Evolutionary conservation across 2,797 vertebrate species (phyloP).

Genomic region (Ctenosaura bakeri): DNA sequence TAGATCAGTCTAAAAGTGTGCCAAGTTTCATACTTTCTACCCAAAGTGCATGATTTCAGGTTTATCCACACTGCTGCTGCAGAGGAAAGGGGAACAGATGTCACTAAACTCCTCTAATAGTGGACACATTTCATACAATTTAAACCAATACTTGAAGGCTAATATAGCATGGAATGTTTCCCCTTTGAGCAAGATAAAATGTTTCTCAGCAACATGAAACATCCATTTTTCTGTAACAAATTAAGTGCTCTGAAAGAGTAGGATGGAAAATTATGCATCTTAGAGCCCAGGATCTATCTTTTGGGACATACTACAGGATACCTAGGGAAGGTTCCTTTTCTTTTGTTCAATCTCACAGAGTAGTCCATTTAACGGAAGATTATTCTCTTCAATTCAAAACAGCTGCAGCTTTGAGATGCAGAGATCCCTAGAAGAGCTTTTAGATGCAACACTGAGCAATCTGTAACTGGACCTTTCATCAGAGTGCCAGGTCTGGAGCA

Average conservation of each 20-base stretch:
- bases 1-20: not conserved
- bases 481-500: too few relatives aligned
- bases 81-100: not conserved
- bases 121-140: not conserved
- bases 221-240: too few relatives aligned
- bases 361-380: too few relatives aligned
- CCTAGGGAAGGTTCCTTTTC: not conserved
- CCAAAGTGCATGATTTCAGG: not conserved
- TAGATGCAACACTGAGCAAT: too few relatives aligned
- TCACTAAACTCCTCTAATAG: not conserved
- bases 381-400: too few relatives aligned
- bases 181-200: not conserved
- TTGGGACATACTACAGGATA: not conserved
- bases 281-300: too few relatives aligned
- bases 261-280: not conserved
- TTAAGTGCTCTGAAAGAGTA: not conserved
- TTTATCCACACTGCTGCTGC: not conserved
- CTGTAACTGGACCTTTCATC: too few relatives aligned
- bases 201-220: not conserved
- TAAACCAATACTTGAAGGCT: not conserved
- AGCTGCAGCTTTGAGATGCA: too few relatives aligned
- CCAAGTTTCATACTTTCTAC: not conserved
- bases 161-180: not conserved
- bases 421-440: too few relatives aligned
- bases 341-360: not conserved